Base-by-base conservation (phyloP, 2,113 vertebrate genomes). In the Picathartes gymnocephalus region DNA sequence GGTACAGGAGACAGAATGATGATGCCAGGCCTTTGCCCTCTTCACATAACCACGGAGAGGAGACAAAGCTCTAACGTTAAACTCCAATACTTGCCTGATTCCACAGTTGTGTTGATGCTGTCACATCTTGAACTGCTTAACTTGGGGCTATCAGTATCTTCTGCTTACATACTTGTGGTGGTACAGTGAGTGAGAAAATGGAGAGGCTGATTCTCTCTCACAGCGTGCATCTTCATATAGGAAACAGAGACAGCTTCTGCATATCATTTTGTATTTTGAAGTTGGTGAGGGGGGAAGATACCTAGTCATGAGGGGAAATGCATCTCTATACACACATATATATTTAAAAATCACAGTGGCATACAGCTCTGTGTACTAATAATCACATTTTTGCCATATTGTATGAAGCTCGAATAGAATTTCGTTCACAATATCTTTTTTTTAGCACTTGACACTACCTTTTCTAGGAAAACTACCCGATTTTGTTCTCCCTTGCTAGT, bases 11-110 rank as follows among this genome's bases (percentile, higher is more conserved):
- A 23, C 51, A 39, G 45, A 42, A 31, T 5, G 39, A 20, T 68
- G 70, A 15, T 79, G 61, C 40, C 42, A 35, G 68, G 68, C 80
- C 69, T 89, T 94, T 89, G 23, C 69, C 51, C 18, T 96, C 54
- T 33, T 60, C 40, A 25, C 1, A 0, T 28, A 51, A 40, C 61
- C 20, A 6, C 22, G 12, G 78, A 89, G 51, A 78, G 56, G 78
- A 64, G 65, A 48, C 68, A 82, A 7, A 72, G 45, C 31, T 83
- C 23, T 54, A 9, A 37, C 23, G 6, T 51, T n/a, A 44, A 80
- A 45, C 44, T 23, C 0, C 72, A 42, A 14, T 86, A 24, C 30
- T 70, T 77, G 71, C 30, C 42, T 50, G 39, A 20, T 83, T 42
- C 2, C 23, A 13, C 14, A 16, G 13, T 48, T 60, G 3, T 0